Evolutionary conservation across 1,140 invertebrate species (phyloP).

Genomic region (Delia radicum): DNA sequence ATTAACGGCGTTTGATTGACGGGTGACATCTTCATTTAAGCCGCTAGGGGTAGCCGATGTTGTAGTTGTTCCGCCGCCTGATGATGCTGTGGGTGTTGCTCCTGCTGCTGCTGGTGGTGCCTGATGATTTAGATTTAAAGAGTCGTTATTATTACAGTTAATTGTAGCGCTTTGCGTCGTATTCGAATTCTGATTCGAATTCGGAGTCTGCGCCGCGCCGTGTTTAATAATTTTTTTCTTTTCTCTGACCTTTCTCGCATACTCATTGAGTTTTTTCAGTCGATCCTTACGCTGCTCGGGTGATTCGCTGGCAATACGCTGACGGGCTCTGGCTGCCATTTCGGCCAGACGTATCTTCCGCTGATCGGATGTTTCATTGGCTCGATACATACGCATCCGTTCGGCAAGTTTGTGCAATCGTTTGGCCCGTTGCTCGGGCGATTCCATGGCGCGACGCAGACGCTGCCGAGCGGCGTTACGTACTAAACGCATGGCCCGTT

Average conservation of each 20-base stretch:
- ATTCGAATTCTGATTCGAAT: slow-evolving; percentile 34
- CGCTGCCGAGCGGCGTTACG: slow-evolving; percentile 52
- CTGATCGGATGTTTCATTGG: slow-evolving; percentile 58
- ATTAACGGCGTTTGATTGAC: not conserved
- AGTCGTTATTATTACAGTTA: slow-evolving; percentile 48
- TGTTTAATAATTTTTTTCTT: slow-evolving; percentile 54
- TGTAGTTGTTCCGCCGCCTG: not conserved
- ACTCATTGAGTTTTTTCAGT: slow-evolving; percentile 55
- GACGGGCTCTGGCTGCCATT: slow-evolving; percentile 59
- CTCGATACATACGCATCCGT: slow-evolving; percentile 51
- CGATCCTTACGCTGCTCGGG: slow-evolving; percentile 58
- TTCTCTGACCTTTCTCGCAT: slow-evolving; percentile 55
- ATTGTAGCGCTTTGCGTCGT: slow-evolving; percentile 37
- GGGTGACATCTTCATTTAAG: not conserved
- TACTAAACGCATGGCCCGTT: slow-evolving; percentile 51
- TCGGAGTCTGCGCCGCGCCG: slow-evolving; percentile 32
- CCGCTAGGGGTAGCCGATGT: not conserved
- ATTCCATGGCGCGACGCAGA: slow-evolving; percentile 55
- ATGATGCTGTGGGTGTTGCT: slow-evolving; percentile 30
- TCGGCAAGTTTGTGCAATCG: slow-evolving; percentile 59
- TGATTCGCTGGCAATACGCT: slow-evolving; percentile 59
- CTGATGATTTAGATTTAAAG: slow-evolving; percentile 54
- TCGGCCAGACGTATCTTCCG: slow-evolving; percentile 57
- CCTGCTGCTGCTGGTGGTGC: slow-evolving; percentile 30
- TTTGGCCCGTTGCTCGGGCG: slow-evolving; percentile 57